Percentiles rank a stretch among this genome's conserved stretches.
These are phyloP conservation scores for Heliconius erato DNA, from an alignment of 2,888 invertebrate genomes.

Conservation along the genomic window DNA sequence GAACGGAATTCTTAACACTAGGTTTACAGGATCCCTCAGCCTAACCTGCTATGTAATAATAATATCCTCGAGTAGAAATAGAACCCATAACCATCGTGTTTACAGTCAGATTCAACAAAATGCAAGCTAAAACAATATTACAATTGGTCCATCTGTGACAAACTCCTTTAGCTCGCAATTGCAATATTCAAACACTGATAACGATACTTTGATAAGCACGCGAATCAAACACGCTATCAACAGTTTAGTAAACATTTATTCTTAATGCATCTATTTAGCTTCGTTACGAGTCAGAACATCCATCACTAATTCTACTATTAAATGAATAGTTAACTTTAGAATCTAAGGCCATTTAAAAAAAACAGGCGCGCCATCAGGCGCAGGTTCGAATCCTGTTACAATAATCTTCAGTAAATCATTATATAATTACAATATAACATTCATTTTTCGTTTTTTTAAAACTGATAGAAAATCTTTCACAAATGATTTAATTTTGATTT, in stretches of 20 bases:
- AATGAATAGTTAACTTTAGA: background rate
- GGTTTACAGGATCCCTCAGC: no score
- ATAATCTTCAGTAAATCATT: no score
- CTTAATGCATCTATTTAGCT: background rate
- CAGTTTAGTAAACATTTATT: constrained; percentile 15
- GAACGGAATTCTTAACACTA: no score
- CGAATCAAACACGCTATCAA: background rate
- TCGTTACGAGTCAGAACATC: background rate
- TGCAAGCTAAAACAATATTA: background rate
- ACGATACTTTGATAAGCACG: background rate
- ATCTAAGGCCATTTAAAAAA: background rate
- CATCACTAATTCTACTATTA: background rate
- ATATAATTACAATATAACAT: no score
- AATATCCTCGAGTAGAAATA: background rate
- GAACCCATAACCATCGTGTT: background rate
- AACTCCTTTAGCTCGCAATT: background rate
- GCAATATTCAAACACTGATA: background rate
- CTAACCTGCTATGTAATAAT: background rate
- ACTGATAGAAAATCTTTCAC: no score
- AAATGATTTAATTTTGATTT: no score
- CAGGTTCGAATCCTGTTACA: no score
- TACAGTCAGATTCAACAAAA: background rate
- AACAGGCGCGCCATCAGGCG: no score
- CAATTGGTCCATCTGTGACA: background rate
- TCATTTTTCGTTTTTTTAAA: no score